Evolutionary conservation across 2,888 invertebrate genomes (phyloP), one percentile per base, ranked within the genome.

Genomic region (Tetranychus truncatus): DNA sequence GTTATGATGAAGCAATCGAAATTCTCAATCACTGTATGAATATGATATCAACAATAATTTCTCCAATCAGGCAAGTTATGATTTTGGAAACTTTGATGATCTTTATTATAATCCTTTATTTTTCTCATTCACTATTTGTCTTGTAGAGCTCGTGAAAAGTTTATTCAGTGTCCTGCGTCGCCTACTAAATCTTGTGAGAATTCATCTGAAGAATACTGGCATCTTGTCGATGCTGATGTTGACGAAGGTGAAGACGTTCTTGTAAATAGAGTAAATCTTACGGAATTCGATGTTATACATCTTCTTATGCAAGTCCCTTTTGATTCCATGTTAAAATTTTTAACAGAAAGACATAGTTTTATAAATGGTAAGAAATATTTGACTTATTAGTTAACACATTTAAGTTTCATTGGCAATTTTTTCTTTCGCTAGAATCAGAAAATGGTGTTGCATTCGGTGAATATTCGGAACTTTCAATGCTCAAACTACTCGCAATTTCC

Each of bases 181-280:
- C 69, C 69, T 24, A 21, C 11, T 11, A 69, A 69, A 21, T 6
- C 21, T 11, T 66, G 44, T 34, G 67, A 66, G 4, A 18, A 11
- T 24, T 9, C 18, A 9, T 15, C 34, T 15, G 74, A 74, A n/a
- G 71, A 74, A 9, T 21, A n/a, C n/a, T 76, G 76, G 76, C 55
- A 75, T 21, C 20, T 76, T 69, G 71, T 76, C 6, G 76, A 76
- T 55, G 34, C 71, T 20, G 76, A 76, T 44, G 34, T 66, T 69
- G 74, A 74, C 9, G 45, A 75, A 46, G 78, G 78, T 72, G 78
- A 77, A 75, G 78, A 78, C 45, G 74, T 78, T 45, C 76, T 77
- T 21, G 77, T 71, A 8, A 74, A 75, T 67, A 45, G 20, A n/a
- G 5, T 55, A 1, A 34, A 76, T 55, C 66, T 77, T 24, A 75